Base-by-base conservation (phyloP, 2,113 vertebrate species). In the Vireo altiloquus region DNA sequence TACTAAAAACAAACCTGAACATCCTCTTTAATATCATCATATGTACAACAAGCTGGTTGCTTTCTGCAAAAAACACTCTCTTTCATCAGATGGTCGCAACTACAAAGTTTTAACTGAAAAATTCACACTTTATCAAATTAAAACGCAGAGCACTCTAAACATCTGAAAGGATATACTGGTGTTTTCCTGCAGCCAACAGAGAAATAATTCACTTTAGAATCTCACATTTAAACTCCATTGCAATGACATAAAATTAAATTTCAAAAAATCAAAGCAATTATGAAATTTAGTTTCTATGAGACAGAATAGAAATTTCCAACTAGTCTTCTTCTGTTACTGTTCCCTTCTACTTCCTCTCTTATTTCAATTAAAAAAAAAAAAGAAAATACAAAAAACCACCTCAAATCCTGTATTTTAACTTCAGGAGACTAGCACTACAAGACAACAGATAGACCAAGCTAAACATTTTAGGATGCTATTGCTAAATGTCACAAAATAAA, bases 361-460 rank as follows among this genome's bases (percentile, higher is more conserved):
- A 9, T 8, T 74, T 56, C 21, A 54, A 42, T 23, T 35, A 3
- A 20, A 28, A 28, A 78, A 31, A 47, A 35, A 59, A 37, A 42
- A 42, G 13, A 42, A 42, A 42, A 42, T 13, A 42, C 11, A 42
- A 42, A 42, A 42, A 42, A 42, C 15, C 15, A 10, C 11, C 27
- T 52, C 37, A 77, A 87, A 79, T 68, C 18, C 21, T 47, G 21
- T 50, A 8, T n/a, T 63, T 9, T 10, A 95, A 82, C 42, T 85
- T 49, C 49, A 83, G 42, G 63, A 61, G 44, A 74, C 61, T 27
- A 85, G 7, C 15, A 50, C 8, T 60, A 39, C 44, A 46, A 77
- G 37, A 77, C 0, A 9, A 80, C 20, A 56, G 13, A 37, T 0
- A 69, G 5, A 52, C 6, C 50, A 37, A 65, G 7, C 6, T 53